Base-by-base conservation (phyloP, 2,888 invertebrate genomes). In the Helicoverpa assulta region DNA sequence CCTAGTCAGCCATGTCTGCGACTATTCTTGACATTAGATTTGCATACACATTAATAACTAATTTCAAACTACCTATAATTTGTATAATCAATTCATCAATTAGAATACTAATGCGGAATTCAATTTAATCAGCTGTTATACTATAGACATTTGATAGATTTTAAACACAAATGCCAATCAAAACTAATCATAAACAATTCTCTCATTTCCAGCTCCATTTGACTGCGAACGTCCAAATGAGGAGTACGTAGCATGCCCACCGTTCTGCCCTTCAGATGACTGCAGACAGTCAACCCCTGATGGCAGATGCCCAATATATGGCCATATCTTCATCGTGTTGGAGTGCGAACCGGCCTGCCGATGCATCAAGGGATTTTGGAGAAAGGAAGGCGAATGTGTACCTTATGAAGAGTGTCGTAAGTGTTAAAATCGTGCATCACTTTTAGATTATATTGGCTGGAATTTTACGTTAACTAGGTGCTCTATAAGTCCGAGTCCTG, bases 221-320 rank as follows among this genome's bases (percentile, higher is more conserved):
- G n/a, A 64, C 37, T 92, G 91, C 57, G 33, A 65, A 4, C 62
- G 77, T 16, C 75, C 67, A 0, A 83, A 90, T 53, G 90, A 91
- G 62, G 76, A 79, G 21, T 90, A 77, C 70, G 64, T 64, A 0
- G 50, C 86, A 0, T 92, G 91, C 33, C 89, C 91, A 0, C 68
- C 86, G 2, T 81, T 72, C 21, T 91, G 91, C 62, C 88, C 90
- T 0, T 67, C 79, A 1, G 91, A 91, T 16, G 84, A 83, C 71
- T 92, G 91, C 77, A 71, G 66, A 0, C 81, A 89, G 47, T 84
- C 89, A 0, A 80, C 86, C 1, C 76, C 78, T 5, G 77, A 80
- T 8, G 89, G 86, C 0, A 55, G 58, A 0, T 90, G 90, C 54
- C 85, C 80, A 1, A 10, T 53, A 2, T 21, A 18, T 2, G 67